Conservation (phyloP, 2,888 invertebrate genomes). For the Drosophila acutilabella region DNA sequence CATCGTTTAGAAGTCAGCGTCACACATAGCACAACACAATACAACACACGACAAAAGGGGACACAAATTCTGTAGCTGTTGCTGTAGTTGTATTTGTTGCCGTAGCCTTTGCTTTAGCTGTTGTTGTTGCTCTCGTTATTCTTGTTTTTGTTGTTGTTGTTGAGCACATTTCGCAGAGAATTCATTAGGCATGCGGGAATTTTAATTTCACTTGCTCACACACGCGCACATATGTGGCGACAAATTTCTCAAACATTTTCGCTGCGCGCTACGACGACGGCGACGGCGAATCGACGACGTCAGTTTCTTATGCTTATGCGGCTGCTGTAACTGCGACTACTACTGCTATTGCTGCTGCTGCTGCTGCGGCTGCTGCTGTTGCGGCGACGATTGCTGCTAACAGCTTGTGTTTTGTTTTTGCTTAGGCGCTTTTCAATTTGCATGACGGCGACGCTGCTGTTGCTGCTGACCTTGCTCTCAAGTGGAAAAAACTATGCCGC, state of each 20-base stretch:
- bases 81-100: constrained; percentile 12
- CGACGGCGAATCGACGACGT: constrained; percentile 57
- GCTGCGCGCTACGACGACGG: constrained; percentile 44
- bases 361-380: constrained; percentile 13
- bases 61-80: constrained; percentile 25
- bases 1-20: constrained; percentile 51
- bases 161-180: constrained; percentile 60
- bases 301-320: constrained; percentile 51
- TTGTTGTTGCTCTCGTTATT: constrained; percentile 15
- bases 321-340: constrained; percentile 12
- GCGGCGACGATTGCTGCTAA: constrained; percentile 23
- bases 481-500: constrained; percentile 73
- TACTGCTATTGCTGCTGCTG: constrained; percentile 23
- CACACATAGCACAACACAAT: constrained; percentile 35
- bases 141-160: constrained; percentile 34
- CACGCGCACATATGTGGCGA: constrained; percentile 79
- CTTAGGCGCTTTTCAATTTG: constrained; percentile 68
- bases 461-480: constrained; percentile 68
- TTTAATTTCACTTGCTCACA: constrained; percentile 79
- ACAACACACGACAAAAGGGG: constrained; percentile 15
- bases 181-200: constrained; percentile 80
- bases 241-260: constrained; percentile 80
- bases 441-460: constrained; percentile 55
- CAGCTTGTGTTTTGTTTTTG: constrained; percentile 56
- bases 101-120: constrained; percentile 20